phyloP scores from a whole-genome alignment of 2,113 vertebrate genomes.

The Scomber scombrus region DNA sequence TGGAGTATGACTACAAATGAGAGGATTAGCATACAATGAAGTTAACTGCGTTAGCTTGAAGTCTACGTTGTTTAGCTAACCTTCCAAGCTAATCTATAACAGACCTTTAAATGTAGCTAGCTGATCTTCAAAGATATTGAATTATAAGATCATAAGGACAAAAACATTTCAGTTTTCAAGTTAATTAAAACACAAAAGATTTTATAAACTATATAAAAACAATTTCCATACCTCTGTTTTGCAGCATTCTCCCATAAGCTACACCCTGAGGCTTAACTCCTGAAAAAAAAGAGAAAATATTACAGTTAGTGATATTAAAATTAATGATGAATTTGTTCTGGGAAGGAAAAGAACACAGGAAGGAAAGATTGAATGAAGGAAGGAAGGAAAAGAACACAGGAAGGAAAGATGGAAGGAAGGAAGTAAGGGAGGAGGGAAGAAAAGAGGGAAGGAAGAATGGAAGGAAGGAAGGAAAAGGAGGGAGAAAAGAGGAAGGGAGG shows the following conservation, averaged over 20 bases:
- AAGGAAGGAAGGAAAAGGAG: too few species aligned
- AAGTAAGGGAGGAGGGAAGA: too few species aligned
- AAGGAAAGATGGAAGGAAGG: too few species aligned
- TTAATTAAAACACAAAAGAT: background rate
- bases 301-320: background rate
- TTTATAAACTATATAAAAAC: background rate
- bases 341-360: too few species aligned
- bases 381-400: too few species aligned
- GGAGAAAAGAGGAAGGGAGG: too few species aligned
- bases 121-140: background rate
- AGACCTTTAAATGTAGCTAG: background rate
- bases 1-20: background rate
- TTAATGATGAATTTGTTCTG: too few species aligned
- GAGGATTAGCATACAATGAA: background rate
- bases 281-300: constrained; percentile 34
- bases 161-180: background rate
- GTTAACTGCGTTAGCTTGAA: background rate
- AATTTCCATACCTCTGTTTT: constrained; percentile 66
- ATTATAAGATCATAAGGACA: background rate
- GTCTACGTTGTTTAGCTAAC: background rate
- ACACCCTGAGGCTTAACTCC: constrained; percentile 78
- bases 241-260: constrained; percentile 70
- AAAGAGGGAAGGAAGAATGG: too few species aligned
- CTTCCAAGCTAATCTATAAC: background rate
- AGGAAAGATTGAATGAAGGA: too few species aligned